Evolutionary conservation across 2,113 vertebrate species (phyloP), one percentile per base, ranked within the genome.

Genomic region (Otus sunia): DNA sequence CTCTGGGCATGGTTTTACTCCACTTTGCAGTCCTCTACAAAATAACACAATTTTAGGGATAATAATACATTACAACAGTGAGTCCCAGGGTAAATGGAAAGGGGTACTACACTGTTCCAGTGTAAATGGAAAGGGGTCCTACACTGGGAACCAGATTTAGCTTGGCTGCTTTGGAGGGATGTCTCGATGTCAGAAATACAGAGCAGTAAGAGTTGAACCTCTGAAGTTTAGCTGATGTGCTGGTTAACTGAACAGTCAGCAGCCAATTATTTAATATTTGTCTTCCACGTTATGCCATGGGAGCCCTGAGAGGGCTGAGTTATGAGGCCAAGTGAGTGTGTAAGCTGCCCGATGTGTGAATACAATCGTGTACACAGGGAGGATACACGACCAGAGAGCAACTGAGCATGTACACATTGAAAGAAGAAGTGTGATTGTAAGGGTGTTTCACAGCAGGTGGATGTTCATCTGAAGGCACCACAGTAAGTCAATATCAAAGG

Each of bases 401-500:
- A 41, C 52, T 47, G 68, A 88, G 67, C 26, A 25, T 2, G 15
- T 34, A 63, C 16, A 32, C 53, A 23, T 0, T 26, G 88, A 72
- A 59, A 60, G 67, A 39, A 60, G 68, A 25, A 56, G 16, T 0
- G 3, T 49, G 62, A 43, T 6, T 10, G 13, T 29, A n/a, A 60
- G 50, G 34, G 53, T 89, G 83, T 58, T 77, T 68, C 88, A 56
- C 52, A 86, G 76, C 55, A 43, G 60, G 86, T 15, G 21, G 15
- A 27, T 29, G 34, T 18, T 91, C 88, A 85, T 66, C 68, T 72
- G 77, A 78, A 89, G 72, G 60, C 76, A 41, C 27, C 79, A n/a
- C 49, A 21, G 62, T 36, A 76, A 96, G 95, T 7, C 39, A 92
- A 95, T 91, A 96, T 58, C 92, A 96, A 94, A 96, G 45, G 41